Base-by-base conservation (phyloP, 2,113 vertebrate species). In the Oryzias woworae region DNA sequence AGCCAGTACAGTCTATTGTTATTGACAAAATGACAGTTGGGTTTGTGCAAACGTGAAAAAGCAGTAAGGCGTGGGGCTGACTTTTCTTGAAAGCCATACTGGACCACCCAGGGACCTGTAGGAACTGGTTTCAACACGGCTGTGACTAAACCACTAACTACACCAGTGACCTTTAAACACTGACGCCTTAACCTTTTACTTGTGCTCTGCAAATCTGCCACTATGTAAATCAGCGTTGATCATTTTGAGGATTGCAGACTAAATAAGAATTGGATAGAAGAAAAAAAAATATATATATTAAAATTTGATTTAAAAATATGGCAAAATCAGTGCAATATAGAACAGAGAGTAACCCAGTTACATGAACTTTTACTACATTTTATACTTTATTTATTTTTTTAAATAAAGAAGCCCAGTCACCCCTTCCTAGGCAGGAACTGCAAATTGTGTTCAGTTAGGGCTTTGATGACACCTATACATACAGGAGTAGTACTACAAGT, bases 71-170 rank as follows among this genome's bases (percentile, higher is more conserved):
- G 50, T 23, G 15, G 16, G 2, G 10, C 22, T 20, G 23, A 58
- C 44, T 36, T 69, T 63, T 59, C 31, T 61, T 10, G 22, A 22
- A 31, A 66, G 45, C 22, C 47, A 52, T 55, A 75, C 20, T 58
- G 69, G 75, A 76, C 80, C 78, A 82, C 64, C 80, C 77, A 73
- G 23, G 20, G 42, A 28, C 51, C 28, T 36, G 57, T 18, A 51
- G 44, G 58, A 17, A 23, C 46, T 49, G 24, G 2, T 53, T 54
- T 55, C 74, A 17, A 44, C n/a, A 17, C 16, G 20, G 14, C 45
- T 42, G 43, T 13, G n/a, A 24, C 31, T 48, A 7, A 16, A 36
- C 31, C 44, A 14, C 16, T 7, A 47, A 36, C n/a, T 58, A 31
- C 7, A 47, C 6, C 16, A 41, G 5, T 71, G 42, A 61, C 31